Evolutionary conservation across 2,888 invertebrate species (phyloP).

Genomic region (Leptopilina drosophilae): DNA sequence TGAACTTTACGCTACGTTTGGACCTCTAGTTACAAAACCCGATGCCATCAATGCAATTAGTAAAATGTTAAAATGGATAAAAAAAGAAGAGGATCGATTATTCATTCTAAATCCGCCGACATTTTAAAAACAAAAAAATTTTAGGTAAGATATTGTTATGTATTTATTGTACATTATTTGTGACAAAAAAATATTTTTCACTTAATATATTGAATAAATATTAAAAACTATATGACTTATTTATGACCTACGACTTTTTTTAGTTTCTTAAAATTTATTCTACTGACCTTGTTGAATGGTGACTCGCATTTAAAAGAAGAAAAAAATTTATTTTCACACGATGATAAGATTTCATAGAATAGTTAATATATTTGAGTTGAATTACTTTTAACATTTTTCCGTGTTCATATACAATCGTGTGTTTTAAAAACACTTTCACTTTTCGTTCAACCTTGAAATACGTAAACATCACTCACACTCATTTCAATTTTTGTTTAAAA

Average conservation of each 20-base stretch:
- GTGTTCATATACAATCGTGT: too few relatives aligned
- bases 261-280: background rate
- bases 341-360: too few relatives aligned
- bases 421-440: too few relatives aligned
- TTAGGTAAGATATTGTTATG: slow-evolving; percentile 18
- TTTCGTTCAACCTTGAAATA: too few relatives aligned
- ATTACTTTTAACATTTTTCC: too few relatives aligned
- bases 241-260: background rate
- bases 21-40: slow-evolving; percentile 91
- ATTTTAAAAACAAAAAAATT: slow-evolving; percentile 79
- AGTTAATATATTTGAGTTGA: too few relatives aligned
- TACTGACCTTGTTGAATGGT: background rate
- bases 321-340: too few relatives aligned
- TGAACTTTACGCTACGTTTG: slow-evolving; percentile 95
- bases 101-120: slow-evolving; percentile 92
- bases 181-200: slow-evolving; percentile 36
- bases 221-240: background rate
- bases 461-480: too few relatives aligned
- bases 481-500: too few relatives aligned
- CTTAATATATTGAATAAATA: slow-evolving; percentile 35
- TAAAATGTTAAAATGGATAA: slow-evolving; percentile 94
- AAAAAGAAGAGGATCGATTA: slow-evolving; percentile 92
- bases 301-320: too few relatives aligned
- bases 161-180: slow-evolving; percentile 17
- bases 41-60: slow-evolving; percentile 92